phyloP scores from a whole-genome alignment of 2,888 invertebrate genomes.

The Ormyrus pomaceus region DNA sequence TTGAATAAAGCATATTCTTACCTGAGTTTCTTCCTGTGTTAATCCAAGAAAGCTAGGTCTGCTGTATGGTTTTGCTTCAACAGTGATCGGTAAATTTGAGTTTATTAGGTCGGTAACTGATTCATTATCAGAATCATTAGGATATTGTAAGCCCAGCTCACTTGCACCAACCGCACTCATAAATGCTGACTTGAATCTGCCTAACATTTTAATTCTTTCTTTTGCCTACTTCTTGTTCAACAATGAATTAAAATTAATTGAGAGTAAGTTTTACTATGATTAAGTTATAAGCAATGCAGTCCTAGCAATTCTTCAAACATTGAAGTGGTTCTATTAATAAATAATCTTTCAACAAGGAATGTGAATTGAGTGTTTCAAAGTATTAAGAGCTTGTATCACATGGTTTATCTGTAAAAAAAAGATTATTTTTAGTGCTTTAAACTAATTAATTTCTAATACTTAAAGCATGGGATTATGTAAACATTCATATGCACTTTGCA shows the following conservation, averaged over 20 bases:
- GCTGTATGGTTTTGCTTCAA: constrained; percentile 72
- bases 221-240: no score
- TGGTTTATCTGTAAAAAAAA: constrained; percentile 43
- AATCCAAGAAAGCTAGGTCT: constrained; percentile 73
- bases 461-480: no score
- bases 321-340: constrained; percentile 1
- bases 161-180: constrained; percentile 80
- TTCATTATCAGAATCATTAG: constrained; percentile 67
- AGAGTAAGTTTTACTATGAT: not conserved
- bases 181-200: constrained; percentile 80
- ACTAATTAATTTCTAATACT: no score
- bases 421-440: not conserved
- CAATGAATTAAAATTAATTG: not conserved
- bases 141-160: constrained; percentile 71
- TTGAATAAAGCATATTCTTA: constrained; percentile 51
- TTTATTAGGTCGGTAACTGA: constrained; percentile 65
- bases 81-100: constrained; percentile 64
- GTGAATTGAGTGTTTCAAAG: constrained; percentile 29
- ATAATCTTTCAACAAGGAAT: constrained; percentile 44
- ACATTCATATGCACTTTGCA: no score
- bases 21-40: constrained; percentile 73
- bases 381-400: constrained; percentile 34
- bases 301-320: constrained; percentile 4
- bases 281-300: constrained; percentile 21
- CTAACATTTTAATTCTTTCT: constrained; percentile 77